Evolutionary conservation across 2,797 vertebrate genomes (phyloP).

Genomic region (Scleropages formosus): DNA sequence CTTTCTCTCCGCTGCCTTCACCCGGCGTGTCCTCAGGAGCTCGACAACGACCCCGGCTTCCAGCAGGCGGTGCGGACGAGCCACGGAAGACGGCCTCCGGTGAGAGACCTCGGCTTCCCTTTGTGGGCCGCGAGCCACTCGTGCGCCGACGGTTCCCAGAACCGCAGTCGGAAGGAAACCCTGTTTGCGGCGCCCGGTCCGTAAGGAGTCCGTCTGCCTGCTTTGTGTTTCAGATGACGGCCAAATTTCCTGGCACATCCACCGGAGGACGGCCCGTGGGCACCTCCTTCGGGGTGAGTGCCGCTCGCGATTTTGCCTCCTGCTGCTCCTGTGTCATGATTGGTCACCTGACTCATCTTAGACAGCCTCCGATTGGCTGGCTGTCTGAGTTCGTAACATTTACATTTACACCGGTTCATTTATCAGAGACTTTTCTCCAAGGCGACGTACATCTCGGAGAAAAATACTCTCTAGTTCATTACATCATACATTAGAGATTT

Average conservation of each 20-base stretch:
- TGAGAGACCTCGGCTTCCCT: constrained; percentile 58
- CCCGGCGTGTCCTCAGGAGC: constrained; percentile 70
- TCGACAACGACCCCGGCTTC: constrained; percentile 90
- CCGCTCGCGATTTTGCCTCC: neutral
- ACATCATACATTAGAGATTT: too few relatives aligned
- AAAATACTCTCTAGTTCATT: too few relatives aligned
- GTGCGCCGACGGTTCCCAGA: too few relatives aligned
- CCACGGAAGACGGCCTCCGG: constrained; percentile 89
- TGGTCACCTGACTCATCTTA: neutral
- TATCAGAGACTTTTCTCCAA: too few relatives aligned
- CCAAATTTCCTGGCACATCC: constrained; percentile 84
- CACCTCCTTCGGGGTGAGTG: constrained; percentile 83
- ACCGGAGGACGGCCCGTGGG: constrained; percentile 75
- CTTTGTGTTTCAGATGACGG: constrained; percentile 77
- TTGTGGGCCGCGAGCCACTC: neutral
- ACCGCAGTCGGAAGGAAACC: too few relatives aligned
- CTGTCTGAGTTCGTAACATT: too few relatives aligned
- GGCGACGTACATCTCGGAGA: too few relatives aligned
- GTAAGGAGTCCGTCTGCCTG: neutral
- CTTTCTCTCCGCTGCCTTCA: constrained; percentile 31
- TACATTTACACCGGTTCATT: too few relatives aligned
- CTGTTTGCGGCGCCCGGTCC: too few relatives aligned
- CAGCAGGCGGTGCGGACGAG: constrained; percentile 91
- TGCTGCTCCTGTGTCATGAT: neutral
- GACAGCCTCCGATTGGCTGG: too few relatives aligned